phyloP scores from a whole-genome alignment of 2,797 vertebrate species.

The Stomatorhinus walkeri region DNA sequence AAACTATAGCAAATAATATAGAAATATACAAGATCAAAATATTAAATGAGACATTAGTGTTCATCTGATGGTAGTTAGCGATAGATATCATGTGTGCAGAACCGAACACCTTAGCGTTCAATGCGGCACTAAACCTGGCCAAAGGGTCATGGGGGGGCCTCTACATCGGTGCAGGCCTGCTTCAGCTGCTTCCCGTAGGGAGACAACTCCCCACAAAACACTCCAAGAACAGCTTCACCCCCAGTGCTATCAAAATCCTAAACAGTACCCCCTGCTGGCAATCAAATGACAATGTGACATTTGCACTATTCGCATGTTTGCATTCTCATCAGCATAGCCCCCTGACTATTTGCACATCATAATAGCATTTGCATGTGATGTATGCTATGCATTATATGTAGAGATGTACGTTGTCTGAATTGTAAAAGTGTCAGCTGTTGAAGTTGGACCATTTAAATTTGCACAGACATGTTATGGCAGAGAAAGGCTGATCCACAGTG shows the following conservation, averaged over 20 bases:
- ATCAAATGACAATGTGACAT: background rate
- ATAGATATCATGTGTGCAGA: background rate
- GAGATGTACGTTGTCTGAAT: background rate
- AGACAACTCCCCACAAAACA: background rate
- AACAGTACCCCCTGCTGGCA: background rate
- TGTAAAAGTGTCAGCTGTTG: background rate
- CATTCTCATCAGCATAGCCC: background rate
- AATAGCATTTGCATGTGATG: background rate
- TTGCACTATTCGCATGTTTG: background rate
- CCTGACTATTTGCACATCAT: background rate
- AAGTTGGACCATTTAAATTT: background rate
- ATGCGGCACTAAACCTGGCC: background rate
- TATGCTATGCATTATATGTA: background rate
- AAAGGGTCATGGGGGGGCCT: background rate
- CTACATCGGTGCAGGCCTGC: background rate
- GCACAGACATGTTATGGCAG: background rate
- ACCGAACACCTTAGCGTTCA: background rate
- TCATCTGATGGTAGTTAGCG: background rate
- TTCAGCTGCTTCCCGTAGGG: background rate
- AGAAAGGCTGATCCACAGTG: background rate
- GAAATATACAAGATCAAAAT: background rate
- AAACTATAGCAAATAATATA: background rate
- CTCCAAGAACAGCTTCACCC: background rate
- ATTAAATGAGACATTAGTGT: background rate
- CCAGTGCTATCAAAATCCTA: background rate